Conservation (phyloP, 2,113 vertebrate species). For the Cyprinodon tularosa region DNA sequence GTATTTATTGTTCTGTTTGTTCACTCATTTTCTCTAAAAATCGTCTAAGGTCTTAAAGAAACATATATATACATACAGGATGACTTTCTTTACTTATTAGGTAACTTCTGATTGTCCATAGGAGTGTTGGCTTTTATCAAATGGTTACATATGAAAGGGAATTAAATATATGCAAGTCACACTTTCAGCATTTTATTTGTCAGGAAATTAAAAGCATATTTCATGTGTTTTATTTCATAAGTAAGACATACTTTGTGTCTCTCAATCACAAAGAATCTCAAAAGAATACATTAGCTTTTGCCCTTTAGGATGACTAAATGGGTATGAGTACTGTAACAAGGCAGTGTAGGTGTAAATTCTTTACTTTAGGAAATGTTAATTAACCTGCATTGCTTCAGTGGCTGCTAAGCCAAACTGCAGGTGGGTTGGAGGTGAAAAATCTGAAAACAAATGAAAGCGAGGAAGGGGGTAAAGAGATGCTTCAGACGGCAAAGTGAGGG, state of each 20-base stretch:
- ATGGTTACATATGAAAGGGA: neutral
- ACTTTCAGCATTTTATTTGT: neutral
- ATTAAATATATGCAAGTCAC: neutral
- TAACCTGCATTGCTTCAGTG: neutral
- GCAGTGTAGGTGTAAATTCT: neutral
- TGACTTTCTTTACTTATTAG: neutral
- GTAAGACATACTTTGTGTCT: neutral
- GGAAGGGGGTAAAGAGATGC: slow-evolving; percentile 11
- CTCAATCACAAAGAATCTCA: neutral
- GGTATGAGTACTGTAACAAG: neutral
- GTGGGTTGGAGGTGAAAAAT: neutral
- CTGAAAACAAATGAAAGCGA: slow-evolving; percentile 32
- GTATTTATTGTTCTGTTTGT: neutral
- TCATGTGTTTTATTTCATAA: neutral
- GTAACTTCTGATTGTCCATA: neutral
- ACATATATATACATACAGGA: neutral
- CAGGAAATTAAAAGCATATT: neutral
- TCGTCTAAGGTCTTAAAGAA: neutral
- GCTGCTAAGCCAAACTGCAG: neutral
- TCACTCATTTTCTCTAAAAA: neutral
- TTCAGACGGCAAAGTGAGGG: slow-evolving; percentile 26
- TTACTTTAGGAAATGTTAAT: neutral
- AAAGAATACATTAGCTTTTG: neutral
- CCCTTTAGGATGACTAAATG: neutral
- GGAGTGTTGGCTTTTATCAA: neutral